These are phyloP conservation scores for Hemibates koningsi DNA, from an alignment of 2,113 vertebrate species.

Conservation along the genomic window DNA sequence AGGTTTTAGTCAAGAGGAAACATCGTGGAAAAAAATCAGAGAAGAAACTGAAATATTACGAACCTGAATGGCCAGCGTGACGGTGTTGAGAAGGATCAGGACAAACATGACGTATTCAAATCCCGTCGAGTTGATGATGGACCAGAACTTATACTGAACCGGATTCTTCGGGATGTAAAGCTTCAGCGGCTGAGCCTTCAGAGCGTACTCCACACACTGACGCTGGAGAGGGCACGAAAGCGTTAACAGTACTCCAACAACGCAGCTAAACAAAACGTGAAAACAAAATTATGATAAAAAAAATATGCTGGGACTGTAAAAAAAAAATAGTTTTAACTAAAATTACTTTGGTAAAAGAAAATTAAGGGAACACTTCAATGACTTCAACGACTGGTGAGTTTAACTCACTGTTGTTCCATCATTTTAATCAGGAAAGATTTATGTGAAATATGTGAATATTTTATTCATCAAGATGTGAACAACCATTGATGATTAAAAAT, in stretches of 20 bases:
- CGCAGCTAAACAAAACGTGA: fast-evolving
- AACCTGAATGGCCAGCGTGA: conserved; percentile 87
- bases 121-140: conserved; percentile 85
- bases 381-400: fast-evolving
- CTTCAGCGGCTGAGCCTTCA: conserved; percentile 87
- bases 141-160: conserved; percentile 88
- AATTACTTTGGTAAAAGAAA: background rate
- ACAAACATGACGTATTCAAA: conserved; percentile 96
- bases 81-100: conserved; percentile 91
- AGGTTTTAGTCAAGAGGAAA: background rate
- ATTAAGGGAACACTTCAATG: fast-evolving
- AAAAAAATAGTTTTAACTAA: background rate
- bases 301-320: background rate
- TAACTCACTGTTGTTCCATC: background rate
- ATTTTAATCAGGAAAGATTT: background rate
- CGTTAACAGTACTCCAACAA: background rate
- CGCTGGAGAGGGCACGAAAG: conserved; percentile 44
- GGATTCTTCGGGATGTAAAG: conserved; percentile 92
- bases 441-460: background rate
- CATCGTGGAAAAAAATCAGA: fast-evolving
- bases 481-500: background rate
- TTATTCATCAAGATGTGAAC: background rate
- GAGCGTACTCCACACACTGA: conserved; percentile 87
- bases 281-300: background rate
- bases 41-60: background rate